These are phyloP conservation scores for Eupeodes corollae DNA, from an alignment of 1,140 invertebrate genomes.

Conservation along the genomic window DNA sequence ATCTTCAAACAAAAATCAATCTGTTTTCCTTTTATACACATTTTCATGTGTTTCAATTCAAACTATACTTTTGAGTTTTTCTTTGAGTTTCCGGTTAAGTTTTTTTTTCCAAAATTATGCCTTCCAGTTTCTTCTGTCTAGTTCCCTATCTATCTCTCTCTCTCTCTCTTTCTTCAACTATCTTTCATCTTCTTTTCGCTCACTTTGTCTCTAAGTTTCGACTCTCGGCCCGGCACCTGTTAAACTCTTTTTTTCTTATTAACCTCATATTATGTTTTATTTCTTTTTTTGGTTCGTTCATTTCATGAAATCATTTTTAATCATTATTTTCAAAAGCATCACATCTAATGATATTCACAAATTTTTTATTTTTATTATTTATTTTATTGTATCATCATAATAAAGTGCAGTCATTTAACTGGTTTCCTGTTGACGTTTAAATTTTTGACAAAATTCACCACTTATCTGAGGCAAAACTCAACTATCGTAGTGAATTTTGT, in stretches of 20 bases:
- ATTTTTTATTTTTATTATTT: no score
- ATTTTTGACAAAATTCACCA: no score
- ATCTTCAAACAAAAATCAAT: background rate
- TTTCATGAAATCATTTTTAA: no score
- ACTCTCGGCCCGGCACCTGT: background rate
- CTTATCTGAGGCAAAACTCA: no score
- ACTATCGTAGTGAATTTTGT: no score
- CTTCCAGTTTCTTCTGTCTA: background rate
- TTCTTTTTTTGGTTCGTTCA: slow-evolving; percentile 19
- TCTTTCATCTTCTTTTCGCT: background rate
- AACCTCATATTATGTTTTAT: slow-evolving; percentile 1
- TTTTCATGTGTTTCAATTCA: slow-evolving; percentile 4
- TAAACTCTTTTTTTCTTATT: no score
- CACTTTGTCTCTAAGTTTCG: background rate
- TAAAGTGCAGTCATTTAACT: no score
- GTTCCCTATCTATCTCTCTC: slow-evolving; percentile 15
- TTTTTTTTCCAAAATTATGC: no score
- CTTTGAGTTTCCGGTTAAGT: no score
- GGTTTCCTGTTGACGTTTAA: no score
- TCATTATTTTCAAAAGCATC: background rate
- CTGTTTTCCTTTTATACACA: slow-evolving; percentile 6
- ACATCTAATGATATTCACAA: background rate
- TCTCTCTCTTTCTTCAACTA: slow-evolving; percentile 8
- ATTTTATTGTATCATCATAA: no score
- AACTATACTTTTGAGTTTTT: slow-evolving; percentile 1